Evolutionary conservation across 2,888 invertebrate genomes (phyloP).

Genomic region (Cacoxenus indagator): DNA sequence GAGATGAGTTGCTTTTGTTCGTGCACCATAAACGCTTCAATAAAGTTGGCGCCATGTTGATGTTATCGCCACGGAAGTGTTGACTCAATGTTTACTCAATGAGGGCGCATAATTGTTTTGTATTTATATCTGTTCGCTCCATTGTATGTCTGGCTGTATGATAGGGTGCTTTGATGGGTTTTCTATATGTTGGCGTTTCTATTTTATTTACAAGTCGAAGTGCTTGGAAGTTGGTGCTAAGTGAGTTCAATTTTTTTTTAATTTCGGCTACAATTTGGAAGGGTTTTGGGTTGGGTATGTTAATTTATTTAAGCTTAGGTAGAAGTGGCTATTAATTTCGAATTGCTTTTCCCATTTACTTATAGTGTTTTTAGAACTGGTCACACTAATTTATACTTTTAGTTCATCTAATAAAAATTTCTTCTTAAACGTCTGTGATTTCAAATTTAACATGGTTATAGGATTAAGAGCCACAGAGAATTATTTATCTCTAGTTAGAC

Average conservation of each 20-base stretch:
- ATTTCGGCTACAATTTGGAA: neutral
- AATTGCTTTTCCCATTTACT: neutral
- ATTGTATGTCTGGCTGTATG: slow-evolving; percentile 7
- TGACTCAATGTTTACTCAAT: slow-evolving; percentile 63
- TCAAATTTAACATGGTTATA: too few relatives aligned
- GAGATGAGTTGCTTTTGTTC: slow-evolving; percentile 34
- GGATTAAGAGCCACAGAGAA: too few relatives aligned
- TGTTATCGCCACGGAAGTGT: slow-evolving; percentile 60
- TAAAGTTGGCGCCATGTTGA: slow-evolving; percentile 61
- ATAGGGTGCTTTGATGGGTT: neutral
- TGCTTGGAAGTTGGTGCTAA: too few relatives aligned
- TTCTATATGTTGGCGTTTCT: neutral
- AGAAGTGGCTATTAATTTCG: neutral
- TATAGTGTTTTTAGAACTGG: too few relatives aligned
- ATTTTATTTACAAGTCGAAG: slow-evolving; percentile 1
- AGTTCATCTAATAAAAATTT: too few relatives aligned
- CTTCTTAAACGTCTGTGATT: too few relatives aligned
- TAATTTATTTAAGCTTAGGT: neutral
- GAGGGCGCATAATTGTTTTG: slow-evolving; percentile 43
- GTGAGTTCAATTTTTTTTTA: neutral
- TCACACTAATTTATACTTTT: too few relatives aligned
- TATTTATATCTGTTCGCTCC: neutral
- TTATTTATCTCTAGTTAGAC: too few relatives aligned
- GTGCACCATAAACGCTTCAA: slow-evolving; percentile 33
- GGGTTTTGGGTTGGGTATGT: neutral